Evolutionary conservation across 2,888 invertebrate genomes (phyloP), one percentile per base, ranked within the genome.

Genomic region (Eupithecia inturbata): DNA sequence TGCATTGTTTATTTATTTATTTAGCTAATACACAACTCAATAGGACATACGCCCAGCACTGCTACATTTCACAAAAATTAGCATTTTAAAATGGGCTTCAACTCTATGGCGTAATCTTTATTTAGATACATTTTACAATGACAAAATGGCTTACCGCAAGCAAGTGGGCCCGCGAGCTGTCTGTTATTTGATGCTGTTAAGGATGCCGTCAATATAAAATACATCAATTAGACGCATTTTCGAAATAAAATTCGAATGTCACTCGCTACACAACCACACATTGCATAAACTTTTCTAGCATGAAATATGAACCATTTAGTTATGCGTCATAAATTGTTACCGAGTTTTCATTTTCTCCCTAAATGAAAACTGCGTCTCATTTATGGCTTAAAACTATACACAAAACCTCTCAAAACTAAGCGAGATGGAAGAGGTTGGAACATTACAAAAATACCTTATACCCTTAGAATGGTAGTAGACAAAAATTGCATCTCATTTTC

Each of bases 221-320:
- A 1, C 45, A 19, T 19, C 16, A 19, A n/a, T n/a, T n/a, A n/a
- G n/a, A n/a, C n/a, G n/a, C n/a, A n/a, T n/a, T n/a, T n/a, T n/a
- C n/a, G n/a, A 22, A 22, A 22, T 22, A 3, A 53, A 53, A 3
- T 22, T 10, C 3, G 49, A n/a, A 22, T 22, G 49, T 22, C 22
- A n/a, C 3, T 22, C 3, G 22, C n/a, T n/a, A 49, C 49, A 19
- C 19, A 5, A 45, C n/a, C 9, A 49, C 49, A 19, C 19, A 5
- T 19, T 0, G n/a, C n/a, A 49, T n/a, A 49, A 19, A n/a, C n/a
- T 67, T 45, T 49, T 26, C n/a, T 67, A 49, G 26, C 26, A 14
- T 57, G 57, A 57, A 26, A 26, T 57, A 57, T 57, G 26, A 57
- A 26, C 57, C 57, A 57, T 26, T 57, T 57, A 57, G 57, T 57